Percentiles rank a stretch among this genome's conserved stretches.
Conservation (phyloP, 1,140 invertebrate genomes). For the Mycetomoellerius zeteki region DNA sequence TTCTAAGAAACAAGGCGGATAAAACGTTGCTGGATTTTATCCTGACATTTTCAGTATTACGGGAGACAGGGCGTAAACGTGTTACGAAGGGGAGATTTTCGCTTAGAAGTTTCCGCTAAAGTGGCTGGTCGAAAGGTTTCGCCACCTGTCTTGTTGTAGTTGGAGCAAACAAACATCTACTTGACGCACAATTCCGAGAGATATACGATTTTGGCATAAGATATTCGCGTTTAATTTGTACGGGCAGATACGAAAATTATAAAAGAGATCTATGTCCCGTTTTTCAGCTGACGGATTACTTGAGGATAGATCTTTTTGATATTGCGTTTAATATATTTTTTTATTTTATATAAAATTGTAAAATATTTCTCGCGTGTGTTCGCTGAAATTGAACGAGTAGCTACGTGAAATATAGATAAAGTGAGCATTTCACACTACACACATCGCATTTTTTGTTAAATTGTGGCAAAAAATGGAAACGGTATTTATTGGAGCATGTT, state of each 20-base stretch:
- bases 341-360: slow-evolving; percentile 16
- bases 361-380: neutral
- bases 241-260: neutral
- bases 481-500: slow-evolving; percentile 21
- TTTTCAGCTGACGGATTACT: neutral
- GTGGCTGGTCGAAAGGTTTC: slow-evolving; percentile 48
- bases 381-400: slow-evolving; percentile 23
- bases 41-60: slow-evolving; percentile 37
- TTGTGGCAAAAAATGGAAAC: neutral
- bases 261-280: neutral
- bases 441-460: slow-evolving; percentile 38
- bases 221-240: slow-evolving; percentile 30
- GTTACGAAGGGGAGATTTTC: slow-evolving; percentile 51
- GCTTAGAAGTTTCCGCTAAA: slow-evolving; percentile 48
- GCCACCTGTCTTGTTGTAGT: slow-evolving; percentile 43
- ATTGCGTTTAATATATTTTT: neutral
- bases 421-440: slow-evolving; percentile 14
- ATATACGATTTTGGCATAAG: slow-evolving; percentile 6
- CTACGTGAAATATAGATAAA: slow-evolving; percentile 21
- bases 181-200: slow-evolving; percentile 17
- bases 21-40: slow-evolving; percentile 45
- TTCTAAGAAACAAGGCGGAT: slow-evolving; percentile 8
- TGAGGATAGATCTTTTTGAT: neutral
- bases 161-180: slow-evolving; percentile 34
- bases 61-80: slow-evolving; percentile 52